These are phyloP conservation scores for Labrus mixtus DNA, from an alignment of 2,113 vertebrate genomes.

Conservation along the genomic window DNA sequence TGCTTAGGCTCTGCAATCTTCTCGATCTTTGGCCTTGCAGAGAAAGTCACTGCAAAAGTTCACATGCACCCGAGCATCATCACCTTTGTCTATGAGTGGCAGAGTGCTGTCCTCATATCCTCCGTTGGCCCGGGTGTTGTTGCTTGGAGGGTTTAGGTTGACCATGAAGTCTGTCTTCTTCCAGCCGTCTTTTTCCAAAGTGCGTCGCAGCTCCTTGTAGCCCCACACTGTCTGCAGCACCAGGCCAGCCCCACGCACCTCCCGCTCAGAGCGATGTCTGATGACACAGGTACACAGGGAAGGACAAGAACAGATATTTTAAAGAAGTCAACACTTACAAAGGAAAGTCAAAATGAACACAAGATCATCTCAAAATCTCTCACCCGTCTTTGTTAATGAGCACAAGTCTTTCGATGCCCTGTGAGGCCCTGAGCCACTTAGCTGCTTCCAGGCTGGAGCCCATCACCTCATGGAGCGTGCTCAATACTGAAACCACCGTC, in stretches of 20 bases:
- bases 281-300: neutral
- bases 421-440: conserved; percentile 90
- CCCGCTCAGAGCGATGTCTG: conserved; percentile 94
- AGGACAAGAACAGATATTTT: too few relatives aligned
- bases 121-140: conserved; percentile 84
- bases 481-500: conserved; percentile 91
- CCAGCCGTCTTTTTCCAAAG: conserved; percentile 96
- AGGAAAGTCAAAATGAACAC: too few relatives aligned
- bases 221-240: conserved; percentile 95
- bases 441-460: conserved; percentile 92
- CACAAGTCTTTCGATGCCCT: conserved; percentile 95
- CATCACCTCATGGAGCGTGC: conserved; percentile 93
- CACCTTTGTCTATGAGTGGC: conserved; percentile 92
- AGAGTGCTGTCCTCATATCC: conserved; percentile 94
- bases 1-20: neutral
- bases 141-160: conserved; percentile 84
- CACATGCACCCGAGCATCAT: conserved; percentile 23
- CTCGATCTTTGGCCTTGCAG: neutral
- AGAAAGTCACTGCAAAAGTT: neutral
- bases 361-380: conserved; percentile 5
- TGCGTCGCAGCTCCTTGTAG: conserved; percentile 93
- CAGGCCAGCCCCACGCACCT: conserved; percentile 92
- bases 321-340: too few relatives aligned
- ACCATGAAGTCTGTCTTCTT: conserved; percentile 98
- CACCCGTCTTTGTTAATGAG: conserved; percentile 95